phyloP scores from a whole-genome alignment of 1,140 invertebrate species.

The Drosophila quadrilineata region DNA sequence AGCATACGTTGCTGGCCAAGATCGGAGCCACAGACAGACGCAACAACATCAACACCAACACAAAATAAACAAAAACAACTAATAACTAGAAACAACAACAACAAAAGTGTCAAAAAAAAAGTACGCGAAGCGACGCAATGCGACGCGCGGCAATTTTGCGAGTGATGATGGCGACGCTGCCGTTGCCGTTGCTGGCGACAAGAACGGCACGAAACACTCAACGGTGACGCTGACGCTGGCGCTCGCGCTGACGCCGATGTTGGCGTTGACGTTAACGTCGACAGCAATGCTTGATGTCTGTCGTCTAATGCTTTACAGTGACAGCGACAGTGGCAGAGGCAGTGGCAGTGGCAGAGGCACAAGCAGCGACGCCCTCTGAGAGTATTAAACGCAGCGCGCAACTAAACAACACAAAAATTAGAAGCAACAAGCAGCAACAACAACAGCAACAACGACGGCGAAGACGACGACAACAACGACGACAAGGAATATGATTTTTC shows the following conservation, averaged over 20 bases:
- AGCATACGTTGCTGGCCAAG: constrained; percentile 30
- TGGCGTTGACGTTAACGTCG: constrained; percentile 1
- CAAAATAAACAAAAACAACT: background rate
- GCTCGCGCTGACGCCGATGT: too few species aligned
- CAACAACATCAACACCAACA: background rate
- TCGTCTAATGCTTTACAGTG: background rate
- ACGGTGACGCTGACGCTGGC: too few species aligned
- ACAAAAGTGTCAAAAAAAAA: too few species aligned
- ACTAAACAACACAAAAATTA: constrained; percentile 28
- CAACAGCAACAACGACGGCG: constrained; percentile 16
- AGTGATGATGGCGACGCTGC: constrained; percentile 51
- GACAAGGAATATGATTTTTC: constrained; percentile 69
- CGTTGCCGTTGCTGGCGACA: constrained; percentile 33
- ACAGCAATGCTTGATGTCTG: background rate
- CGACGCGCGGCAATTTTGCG: constrained; percentile 56
- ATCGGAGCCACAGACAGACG: constrained; percentile 26
- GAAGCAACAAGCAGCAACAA: background rate
- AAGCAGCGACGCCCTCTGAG: constrained; percentile 61
- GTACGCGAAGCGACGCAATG: constrained; percentile 37
- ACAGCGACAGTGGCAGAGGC: constrained; percentile 6
- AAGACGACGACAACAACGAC: constrained; percentile 31
- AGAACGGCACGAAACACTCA: constrained; percentile 6
- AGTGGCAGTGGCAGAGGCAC: background rate
- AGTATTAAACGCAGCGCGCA: constrained; percentile 62
- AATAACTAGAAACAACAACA: background rate